Percentiles rank a stretch among this genome's conserved stretches.
Evolutionary conservation across 2,888 invertebrate species (phyloP).

Genomic region (Penaeus monodon): DNA sequence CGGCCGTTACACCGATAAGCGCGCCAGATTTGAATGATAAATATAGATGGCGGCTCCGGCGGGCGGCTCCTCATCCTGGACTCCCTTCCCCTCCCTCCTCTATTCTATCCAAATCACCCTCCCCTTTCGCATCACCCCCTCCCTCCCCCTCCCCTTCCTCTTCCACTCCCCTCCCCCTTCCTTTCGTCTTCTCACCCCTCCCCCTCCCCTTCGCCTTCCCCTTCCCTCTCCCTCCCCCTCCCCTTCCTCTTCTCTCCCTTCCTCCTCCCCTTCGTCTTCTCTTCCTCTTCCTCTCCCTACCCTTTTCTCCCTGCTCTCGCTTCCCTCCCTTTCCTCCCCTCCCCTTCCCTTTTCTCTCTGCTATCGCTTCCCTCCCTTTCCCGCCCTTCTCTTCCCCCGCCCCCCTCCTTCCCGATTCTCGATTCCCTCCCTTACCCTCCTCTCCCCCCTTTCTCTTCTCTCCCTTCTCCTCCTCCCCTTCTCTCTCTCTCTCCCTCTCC

Average conservation of each 20-base stretch:
- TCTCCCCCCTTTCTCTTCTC: background rate
- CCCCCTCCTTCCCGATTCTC: background rate
- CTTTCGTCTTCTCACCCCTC: background rate
- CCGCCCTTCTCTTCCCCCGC: background rate
- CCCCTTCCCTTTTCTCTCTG: background rate
- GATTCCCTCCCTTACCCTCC: background rate
- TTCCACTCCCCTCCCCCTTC: no score
- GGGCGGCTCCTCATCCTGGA: no score
- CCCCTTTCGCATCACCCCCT: rapidly evolving
- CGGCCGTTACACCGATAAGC: conserved; percentile 54
- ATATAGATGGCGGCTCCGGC: conserved; percentile 27
- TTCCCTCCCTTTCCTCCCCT: background rate
- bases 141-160: no score
- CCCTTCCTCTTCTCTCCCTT: background rate
- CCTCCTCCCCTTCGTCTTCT: background rate
- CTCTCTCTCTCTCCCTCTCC: background rate
- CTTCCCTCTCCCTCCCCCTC: background rate
- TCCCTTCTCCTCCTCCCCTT: background rate
- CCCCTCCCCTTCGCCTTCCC: background rate
- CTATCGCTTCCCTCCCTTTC: background rate
- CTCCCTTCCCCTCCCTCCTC: no score
- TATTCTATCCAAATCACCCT: rapidly evolving
- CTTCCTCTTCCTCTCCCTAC: rapidly evolving
- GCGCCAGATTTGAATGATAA: conserved; percentile 57
- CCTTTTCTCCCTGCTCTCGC: background rate